Evolutionary conservation across 2,113 vertebrate species (phyloP).

Genomic region (Nothobranchius kuhntae): DNA sequence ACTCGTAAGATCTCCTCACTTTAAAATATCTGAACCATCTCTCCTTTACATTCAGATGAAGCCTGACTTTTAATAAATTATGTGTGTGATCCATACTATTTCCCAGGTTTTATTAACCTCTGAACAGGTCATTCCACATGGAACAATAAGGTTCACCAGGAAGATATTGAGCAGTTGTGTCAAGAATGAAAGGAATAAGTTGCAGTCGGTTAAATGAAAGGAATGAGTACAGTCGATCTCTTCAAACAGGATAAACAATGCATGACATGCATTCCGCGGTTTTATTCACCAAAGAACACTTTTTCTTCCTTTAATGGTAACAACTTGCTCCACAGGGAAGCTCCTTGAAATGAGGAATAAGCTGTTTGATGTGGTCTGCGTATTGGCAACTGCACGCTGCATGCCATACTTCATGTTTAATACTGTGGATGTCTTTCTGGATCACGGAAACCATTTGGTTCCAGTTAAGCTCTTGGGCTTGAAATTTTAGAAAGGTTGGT

Average conservation of each 20-base stretch:
- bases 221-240: background rate
- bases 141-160: background rate
- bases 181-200: background rate
- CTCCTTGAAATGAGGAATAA: constrained; percentile 30
- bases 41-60: background rate
- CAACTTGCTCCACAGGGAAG: constrained; percentile 36
- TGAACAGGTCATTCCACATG: too few species aligned
- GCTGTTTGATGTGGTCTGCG: constrained; percentile 56
- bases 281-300: background rate
- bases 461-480: constrained; percentile 57
- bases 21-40: too few species aligned
- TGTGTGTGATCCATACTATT: too few species aligned
- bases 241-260: background rate
- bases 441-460: constrained; percentile 64
- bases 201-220: background rate
- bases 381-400: constrained; percentile 57
- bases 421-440: constrained; percentile 52
- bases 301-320: constrained; percentile 55
- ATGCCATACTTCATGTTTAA: constrained; percentile 56
- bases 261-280: background rate
- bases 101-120: too few species aligned
- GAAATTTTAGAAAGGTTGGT: constrained; percentile 57
- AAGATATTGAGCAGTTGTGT: background rate
- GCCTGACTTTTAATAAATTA: background rate
- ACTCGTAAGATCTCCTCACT: too few species aligned